Evolutionary conservation across 92 coral and sea anemone genomes (phyloP), one percentile per base, ranked within the genome.

Genomic region (Porites cylindrica): DNA sequence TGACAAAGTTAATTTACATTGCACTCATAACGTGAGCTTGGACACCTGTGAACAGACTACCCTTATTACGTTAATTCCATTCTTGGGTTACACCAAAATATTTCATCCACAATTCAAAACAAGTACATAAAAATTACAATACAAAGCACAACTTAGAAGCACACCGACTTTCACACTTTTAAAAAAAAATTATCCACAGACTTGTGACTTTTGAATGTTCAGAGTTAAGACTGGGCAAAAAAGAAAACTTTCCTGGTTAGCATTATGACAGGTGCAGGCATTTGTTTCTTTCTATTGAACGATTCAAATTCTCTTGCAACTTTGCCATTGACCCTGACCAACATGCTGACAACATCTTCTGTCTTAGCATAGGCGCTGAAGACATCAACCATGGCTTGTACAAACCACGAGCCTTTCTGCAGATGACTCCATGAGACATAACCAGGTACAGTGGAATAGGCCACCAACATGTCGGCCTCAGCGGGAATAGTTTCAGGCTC

Each of bases 391-490:
- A 97, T 50, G 13, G 99, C 99, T 52, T 97, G 99, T 12, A 97
- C 88, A 85, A 97, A 95, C 99, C 99, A 97, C 1, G 99, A 97
- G 53, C 99, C 99, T 68, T 97, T 93, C 70, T 92, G 90, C 24
- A 94, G 89, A 70, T 97, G 74, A 26, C 98, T 93, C 99, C 99
- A 97, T 13, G 99, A 97, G n/a, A 97, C 99, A 86, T 85, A 97
- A 6, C 99, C 99, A 0, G 99, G 99, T 11, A 95, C 99, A 1
- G 99, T 97, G 51, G 99, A 93, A 83, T 92, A 97, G 0, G 99
- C 99, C 38, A 97, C 72, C 43, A 97, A 90, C 82, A 92, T 90
- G 84, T 97, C 99, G 0, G 99, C 98, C 77, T 97, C 99, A 5
- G 98, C 93, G 19, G 99, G 98, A 6, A 97, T 89, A 11, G 96